Base-by-base conservation (phyloP, 2,113 vertebrate species). In the Edolisoma coerulescens region DNA sequence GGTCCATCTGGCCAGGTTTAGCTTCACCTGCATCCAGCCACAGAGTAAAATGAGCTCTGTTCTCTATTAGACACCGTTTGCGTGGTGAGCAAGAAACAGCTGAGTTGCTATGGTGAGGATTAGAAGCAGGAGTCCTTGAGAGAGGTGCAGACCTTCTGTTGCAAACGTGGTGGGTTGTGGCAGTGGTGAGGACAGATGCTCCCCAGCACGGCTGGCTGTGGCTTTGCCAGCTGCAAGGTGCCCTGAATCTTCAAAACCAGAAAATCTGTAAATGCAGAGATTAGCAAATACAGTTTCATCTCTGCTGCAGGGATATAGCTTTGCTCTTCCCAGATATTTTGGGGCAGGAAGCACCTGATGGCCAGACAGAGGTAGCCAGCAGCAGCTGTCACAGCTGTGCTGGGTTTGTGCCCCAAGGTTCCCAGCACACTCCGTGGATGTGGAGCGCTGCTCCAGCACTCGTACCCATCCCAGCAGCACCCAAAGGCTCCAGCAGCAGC, bases 21-120 rank as follows among this genome's bases (percentile, higher is more conserved):
- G 42, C 57, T 37, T 77, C 77, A 56, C 61, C 65, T 73, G 33
- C 23, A 3, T 27, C 69, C 69, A 95, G 37, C 24, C 45, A 20
- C 1, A 0, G 44, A 69, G 32, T 24, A 5, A 44, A 67, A 54
- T 17, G 53, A 86, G 44, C 50, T 86, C 49, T 80, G 13, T 27
- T 88, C 57, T 37, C 33, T 64, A 0, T 79, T 60, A 61, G 57
- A 30, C 74, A 22, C 33, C 0, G 0, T 84, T 95, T 15, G 47
- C 0, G 0, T 52, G 74, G 30, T 0, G 1, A 59, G 81, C 18
- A 32, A 64, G 87, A 74, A 79, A 28, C 14, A 67, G 81, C 68
- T 5, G 30, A 83, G 88, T 85, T 92, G 88, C 82, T 91, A 56
- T 83, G 82, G 70, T 85, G 88, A 94, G 87, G 61, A 76, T 71